Base-by-base conservation (phyloP, 2,888 invertebrate genomes). In the Lasioglossum lativentre region DNA sequence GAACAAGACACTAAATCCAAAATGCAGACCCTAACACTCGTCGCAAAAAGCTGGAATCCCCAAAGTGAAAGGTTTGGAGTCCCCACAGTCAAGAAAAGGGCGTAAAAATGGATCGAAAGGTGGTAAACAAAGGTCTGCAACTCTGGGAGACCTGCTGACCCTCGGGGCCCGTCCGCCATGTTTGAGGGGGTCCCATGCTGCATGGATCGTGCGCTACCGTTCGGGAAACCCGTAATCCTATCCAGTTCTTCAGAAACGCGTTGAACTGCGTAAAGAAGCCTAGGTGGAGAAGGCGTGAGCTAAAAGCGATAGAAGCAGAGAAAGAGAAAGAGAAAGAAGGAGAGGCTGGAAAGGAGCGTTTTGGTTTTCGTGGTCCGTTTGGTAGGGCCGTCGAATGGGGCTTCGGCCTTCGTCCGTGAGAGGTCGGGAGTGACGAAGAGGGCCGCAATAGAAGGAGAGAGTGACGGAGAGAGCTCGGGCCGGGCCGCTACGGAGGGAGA, bases 351-450 rank as follows among this genome's bases (percentile, higher is more conserved):
- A 86, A 89, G 90, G 89, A 85, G 87, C 86, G 85, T 86, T 47
- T 80, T 5, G 27, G 86, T 89, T 89, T 90, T 88, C 85, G 90
- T 87, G 88, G 88, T 85, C 90, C 89, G 91, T 92, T 91, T 87
- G 91, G 91, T 90, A 92, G 91, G 90, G 23, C 90, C 90, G 88
- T 85, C 92, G 91, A 91, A 90, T 89, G 85, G 87, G 86, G 68
- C 95, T 95, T 95, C 96, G 96, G 96, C 95, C 95, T 88, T 90
- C 89, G 86, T 82, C 80, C 83, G 75, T 72, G 73, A 72, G 45
- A 45, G 68, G 72, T 12, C 40, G 72, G 72, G 77, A 75, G 30
- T 5, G 63, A 30, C 30, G 30, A 30, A 63, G 63, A 63, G 63
- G 63, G 63, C 63, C 63, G 63, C 52, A 52, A 52, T 52, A 52